These are phyloP conservation scores for Cephonodes hylas DNA, from an alignment of 2,888 invertebrate species.

Conservation along the genomic window DNA sequence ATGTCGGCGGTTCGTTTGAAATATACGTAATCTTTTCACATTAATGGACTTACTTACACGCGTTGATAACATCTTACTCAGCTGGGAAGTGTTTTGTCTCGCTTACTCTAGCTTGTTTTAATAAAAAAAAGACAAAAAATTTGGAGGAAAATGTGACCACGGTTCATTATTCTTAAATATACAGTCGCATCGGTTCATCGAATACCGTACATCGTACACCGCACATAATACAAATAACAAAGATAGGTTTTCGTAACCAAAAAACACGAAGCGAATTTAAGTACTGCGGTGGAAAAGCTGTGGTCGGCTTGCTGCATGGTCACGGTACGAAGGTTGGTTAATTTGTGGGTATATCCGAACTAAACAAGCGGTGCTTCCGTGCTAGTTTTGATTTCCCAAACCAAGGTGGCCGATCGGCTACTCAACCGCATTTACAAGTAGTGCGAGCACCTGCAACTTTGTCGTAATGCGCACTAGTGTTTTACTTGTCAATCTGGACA, in stretches of 20 bases:
- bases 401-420: conserved; percentile 23
- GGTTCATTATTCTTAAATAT: too few relatives aligned
- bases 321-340: conserved; percentile 4
- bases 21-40: too few relatives aligned
- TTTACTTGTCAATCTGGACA: not conserved
- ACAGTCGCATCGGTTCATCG: too few relatives aligned
- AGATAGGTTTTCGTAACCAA: too few relatives aligned
- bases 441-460: not conserved
- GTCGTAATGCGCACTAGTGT: not conserved
- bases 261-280: not conserved
- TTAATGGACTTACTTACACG: too few relatives aligned
- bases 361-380: conserved; percentile 17
- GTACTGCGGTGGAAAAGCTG: not conserved
- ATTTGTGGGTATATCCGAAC: conserved; percentile 3
- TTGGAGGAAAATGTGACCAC: too few relatives aligned
- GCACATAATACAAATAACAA: too few relatives aligned
- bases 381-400: conserved; percentile 24
- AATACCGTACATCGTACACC: too few relatives aligned
- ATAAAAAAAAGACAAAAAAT: too few relatives aligned
- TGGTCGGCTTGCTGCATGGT: conserved; percentile 2
- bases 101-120: too few relatives aligned
- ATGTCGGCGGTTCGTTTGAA: not conserved
- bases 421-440: not conserved
- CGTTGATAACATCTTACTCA: too few relatives aligned
- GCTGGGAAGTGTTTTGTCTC: too few relatives aligned